These are phyloP conservation scores for Nixonia krombeini DNA, from an alignment of 1,140 invertebrate species.

Conservation along the genomic window DNA sequence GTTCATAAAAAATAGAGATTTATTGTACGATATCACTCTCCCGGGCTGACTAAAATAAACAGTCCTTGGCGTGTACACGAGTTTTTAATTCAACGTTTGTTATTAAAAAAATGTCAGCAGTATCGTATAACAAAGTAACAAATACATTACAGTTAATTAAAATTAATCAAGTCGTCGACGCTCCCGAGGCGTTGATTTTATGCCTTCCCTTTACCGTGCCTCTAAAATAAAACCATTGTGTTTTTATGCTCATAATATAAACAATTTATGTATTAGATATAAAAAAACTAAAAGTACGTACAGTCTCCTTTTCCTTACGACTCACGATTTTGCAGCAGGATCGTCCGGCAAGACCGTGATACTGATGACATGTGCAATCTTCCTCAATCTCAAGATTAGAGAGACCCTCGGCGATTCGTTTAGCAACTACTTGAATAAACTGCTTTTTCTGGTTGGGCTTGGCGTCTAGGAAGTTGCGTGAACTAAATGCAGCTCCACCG, in stretches of 20 bases:
- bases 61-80: conserved; percentile 40
- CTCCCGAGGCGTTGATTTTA: conserved; percentile 41
- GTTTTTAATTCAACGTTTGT: conserved; percentile 39
- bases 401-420: conserved; percentile 69
- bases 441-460: conserved; percentile 74
- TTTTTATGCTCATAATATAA: not conserved
- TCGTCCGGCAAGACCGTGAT: conserved; percentile 53
- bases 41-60: conserved; percentile 47
- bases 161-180: conserved; percentile 35
- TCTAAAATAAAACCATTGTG: conserved; percentile 48
- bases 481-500: conserved; percentile 73
- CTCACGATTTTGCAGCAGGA: conserved; percentile 67
- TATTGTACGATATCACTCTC: conserved; percentile 39
- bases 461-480: conserved; percentile 70
- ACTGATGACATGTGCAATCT: conserved; percentile 72
- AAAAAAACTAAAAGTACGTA: conserved; percentile 24
- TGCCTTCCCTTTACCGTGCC: conserved; percentile 53
- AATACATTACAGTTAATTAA: conserved; percentile 61
- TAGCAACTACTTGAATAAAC: conserved; percentile 71
- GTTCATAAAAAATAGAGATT: conserved; percentile 22
- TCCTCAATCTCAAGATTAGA: conserved; percentile 64
- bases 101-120: conserved; percentile 42
- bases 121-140: conserved; percentile 59
- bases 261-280: not conserved
- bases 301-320: conserved; percentile 64